Evolutionary conservation across 2,888 invertebrate species (phyloP), one percentile per base, ranked within the genome.

Genomic region (Drosophila lacicola): DNA sequence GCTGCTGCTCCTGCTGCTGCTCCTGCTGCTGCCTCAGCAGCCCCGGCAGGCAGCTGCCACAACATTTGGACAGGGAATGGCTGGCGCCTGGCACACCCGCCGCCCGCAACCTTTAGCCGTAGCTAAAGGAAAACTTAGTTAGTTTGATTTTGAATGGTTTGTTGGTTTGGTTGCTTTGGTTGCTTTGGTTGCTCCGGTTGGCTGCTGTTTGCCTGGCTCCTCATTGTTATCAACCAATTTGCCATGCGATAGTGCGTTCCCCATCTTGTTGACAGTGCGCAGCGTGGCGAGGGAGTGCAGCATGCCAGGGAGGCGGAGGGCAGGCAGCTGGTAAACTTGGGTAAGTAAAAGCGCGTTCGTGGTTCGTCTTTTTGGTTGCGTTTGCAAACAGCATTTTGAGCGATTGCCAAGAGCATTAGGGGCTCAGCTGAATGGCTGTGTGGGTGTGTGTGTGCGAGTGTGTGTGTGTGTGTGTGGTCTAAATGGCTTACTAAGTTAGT

Each of bases 181-280:
- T 77, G 74, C 56, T 34, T 42, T 39, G 51, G 57, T 17, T 50
- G 65, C 73, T 47, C 17, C 41, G 51, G 50, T 45, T 64, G 49
- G 36, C 45, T 67, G 68, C 65, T 66, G 67, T 68, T 68, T 68
- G 68, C 51, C 47, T 53, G 58, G 60, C 51, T 57, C 50, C 56
- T 63, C 74, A 81, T 84, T 81, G 82, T 84, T 84, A 84, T 81
- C 84, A 78, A 84, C 71, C 84, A 80, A 84, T 80, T 80, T 80
- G 74, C 84, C 84, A 74, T 57, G 69, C 71, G 67, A 66, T 81
- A 74, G 70, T 70, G 76, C 75, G 67, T 74, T 63, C n/a, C 66
- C 53, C 49, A 55, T 56, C 60, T 36, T 68, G 64, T 57, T 47
- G 45, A 46, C 34, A 42, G 33, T 29, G 25, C 0, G 0, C 8